These are phyloP conservation scores for Acarapis woodi DNA, from an alignment of 1,140 invertebrate species.

Conservation along the genomic window DNA sequence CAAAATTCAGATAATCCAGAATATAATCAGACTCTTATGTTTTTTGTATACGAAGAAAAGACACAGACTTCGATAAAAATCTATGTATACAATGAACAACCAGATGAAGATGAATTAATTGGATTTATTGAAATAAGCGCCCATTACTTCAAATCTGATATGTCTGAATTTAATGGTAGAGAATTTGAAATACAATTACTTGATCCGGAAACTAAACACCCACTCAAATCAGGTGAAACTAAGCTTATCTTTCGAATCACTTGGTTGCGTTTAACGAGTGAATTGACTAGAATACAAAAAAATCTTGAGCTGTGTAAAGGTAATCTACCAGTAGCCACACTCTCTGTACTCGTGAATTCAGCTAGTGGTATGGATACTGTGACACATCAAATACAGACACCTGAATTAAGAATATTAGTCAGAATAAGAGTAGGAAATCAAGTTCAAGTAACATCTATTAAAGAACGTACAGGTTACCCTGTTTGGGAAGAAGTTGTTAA, in stretches of 20 bases:
- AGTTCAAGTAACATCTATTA: not conserved
- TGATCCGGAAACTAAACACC: not conserved
- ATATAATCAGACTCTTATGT: not conserved
- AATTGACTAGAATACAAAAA: not conserved
- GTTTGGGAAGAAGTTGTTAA: not conserved
- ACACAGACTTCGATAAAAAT: not conserved
- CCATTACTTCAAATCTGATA: too few species aligned
- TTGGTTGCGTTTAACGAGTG: not conserved
- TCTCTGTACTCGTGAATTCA: not conserved
- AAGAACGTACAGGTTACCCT: not conserved
- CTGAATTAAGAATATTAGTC: not conserved
- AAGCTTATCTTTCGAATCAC: not conserved
- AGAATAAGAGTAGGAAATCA: slow-evolving; percentile 1
- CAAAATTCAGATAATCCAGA: not conserved
- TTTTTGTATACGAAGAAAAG: not conserved
- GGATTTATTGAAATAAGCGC: not conserved
- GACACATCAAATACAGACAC: not conserved
- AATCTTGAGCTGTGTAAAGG: not conserved
- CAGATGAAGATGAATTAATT: not conserved
- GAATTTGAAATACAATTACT: not conserved
- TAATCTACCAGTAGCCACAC: not conserved
- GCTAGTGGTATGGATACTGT: not conserved
- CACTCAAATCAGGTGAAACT: not conserved
- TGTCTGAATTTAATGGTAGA: not conserved
- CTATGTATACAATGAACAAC: not conserved